phyloP scores from a whole-genome alignment of 1,140 invertebrate genomes.

The Forficula auricularia region DNA sequence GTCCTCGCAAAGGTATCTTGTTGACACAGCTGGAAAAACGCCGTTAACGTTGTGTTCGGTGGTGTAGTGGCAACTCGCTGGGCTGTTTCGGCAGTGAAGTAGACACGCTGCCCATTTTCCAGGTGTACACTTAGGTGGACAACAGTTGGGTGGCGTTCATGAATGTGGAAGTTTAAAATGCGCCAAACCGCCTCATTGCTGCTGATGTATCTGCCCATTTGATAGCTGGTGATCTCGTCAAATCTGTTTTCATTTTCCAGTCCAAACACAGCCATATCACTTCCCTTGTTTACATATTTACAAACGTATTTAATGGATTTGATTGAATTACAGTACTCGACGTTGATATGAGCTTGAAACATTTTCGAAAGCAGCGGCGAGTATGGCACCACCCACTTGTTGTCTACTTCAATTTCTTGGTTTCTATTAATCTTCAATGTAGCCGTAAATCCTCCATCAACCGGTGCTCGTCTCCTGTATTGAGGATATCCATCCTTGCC shows the following conservation, averaged over 20 bases:
- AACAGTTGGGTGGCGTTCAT: conserved; percentile 26
- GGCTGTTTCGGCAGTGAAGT: conserved; percentile 24
- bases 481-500: conserved; percentile 23
- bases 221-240: conserved; percentile 3
- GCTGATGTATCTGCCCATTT: conserved; percentile 18
- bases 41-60: conserved; percentile 17
- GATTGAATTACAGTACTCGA: conserved; percentile 31
- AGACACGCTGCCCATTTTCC: conserved; percentile 25
- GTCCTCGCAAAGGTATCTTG: conserved; percentile 17
- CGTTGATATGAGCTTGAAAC: conserved; percentile 28
- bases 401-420: conserved; percentile 21
- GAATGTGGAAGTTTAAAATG: conserved; percentile 24
- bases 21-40: conserved; percentile 17
- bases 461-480: conserved; percentile 17
- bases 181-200: conserved; percentile 19
- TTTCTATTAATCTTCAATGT: conserved; percentile 9
- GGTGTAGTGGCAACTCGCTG: too few relatives aligned
- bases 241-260: conserved; percentile 8
- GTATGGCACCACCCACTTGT: conserved; percentile 25
- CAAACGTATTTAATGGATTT: conserved; percentile 31
- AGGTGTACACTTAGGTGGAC: conserved; percentile 29
- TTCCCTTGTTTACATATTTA: conserved; percentile 22
- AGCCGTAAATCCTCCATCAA: conserved; percentile 8
- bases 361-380: conserved; percentile 17
- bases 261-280: conserved; percentile 16